phyloP scores from a whole-genome alignment of 2,888 invertebrate genomes.

The Meghimatium bilineatum region DNA sequence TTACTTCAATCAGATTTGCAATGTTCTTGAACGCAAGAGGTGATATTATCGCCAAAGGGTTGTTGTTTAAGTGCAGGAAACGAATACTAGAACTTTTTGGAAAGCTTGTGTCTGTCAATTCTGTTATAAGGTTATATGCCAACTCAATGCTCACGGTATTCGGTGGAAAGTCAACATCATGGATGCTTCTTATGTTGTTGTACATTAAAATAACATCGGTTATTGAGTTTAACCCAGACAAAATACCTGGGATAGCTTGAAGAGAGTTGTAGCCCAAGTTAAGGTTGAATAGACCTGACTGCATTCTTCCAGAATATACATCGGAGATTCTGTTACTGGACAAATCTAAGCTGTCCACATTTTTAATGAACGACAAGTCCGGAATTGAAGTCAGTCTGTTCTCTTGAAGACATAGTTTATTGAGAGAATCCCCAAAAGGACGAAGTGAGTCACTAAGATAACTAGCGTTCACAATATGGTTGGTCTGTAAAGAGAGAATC shows the following conservation, averaged over 20 bases:
- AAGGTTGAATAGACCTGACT: not conserved
- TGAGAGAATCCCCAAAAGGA: not conserved
- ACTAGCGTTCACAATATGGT: not conserved
- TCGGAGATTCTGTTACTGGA: not conserved
- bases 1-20: not conserved
- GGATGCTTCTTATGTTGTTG: not conserved
- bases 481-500: not conserved
- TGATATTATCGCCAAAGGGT: not conserved
- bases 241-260: not conserved
- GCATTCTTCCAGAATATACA: not conserved
- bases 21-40: not conserved
- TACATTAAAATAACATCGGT: not conserved
- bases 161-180: not conserved
- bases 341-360: not conserved
- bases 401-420: not conserved
- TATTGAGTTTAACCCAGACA: not conserved
- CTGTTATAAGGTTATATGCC: not conserved
- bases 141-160: not conserved
- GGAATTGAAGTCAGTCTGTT: not conserved
- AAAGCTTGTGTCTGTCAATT: constrained; percentile 2
- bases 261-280: not conserved
- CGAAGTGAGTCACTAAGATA: not conserved
- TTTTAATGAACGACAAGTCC: not conserved
- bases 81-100: not conserved
- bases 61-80: constrained; percentile 15